phyloP scores from a whole-genome alignment of 2,797 vertebrate genomes.

The Sebastes hubbsi region DNA sequence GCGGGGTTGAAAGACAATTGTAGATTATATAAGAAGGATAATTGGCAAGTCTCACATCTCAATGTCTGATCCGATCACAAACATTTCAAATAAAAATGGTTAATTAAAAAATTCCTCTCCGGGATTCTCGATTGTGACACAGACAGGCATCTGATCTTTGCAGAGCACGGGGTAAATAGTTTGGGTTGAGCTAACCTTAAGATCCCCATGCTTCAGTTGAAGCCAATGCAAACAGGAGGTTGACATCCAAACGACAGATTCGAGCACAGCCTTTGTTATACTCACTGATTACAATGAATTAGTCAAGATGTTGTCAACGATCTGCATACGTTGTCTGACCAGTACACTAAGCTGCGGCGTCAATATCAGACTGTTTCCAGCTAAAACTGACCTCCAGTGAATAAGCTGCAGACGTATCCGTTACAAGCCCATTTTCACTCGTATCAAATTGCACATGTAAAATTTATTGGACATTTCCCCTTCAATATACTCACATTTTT shows the following conservation, averaged over 20 bases:
- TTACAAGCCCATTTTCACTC: slow-evolving; percentile 28
- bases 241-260: slow-evolving; percentile 22
- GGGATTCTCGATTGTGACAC: slow-evolving; percentile 38
- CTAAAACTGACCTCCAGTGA: slow-evolving; percentile 17
- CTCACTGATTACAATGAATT: background rate
- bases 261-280: background rate
- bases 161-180: slow-evolving; percentile 65
- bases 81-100: slow-evolving; percentile 64
- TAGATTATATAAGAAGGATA: slow-evolving; percentile 53
- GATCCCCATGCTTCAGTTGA: slow-evolving; percentile 45
- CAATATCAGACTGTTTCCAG: background rate
- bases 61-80: slow-evolving; percentile 64
- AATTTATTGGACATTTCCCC: slow-evolving; percentile 22
- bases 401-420: slow-evolving; percentile 18
- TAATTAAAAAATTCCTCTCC: slow-evolving; percentile 64
- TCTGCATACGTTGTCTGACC: background rate
- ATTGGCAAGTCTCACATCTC: slow-evolving; percentile 60
- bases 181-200: slow-evolving; percentile 72
- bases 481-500: background rate
- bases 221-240: slow-evolving; percentile 60
- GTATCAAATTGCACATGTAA: slow-evolving; percentile 14
- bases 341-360: background rate
- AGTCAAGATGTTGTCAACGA: background rate
- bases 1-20: slow-evolving; percentile 53
- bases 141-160: slow-evolving; percentile 64